These are phyloP conservation scores for Cyclopterus lumpus DNA, from an alignment of 2,797 vertebrate species.

Conservation along the genomic window DNA sequence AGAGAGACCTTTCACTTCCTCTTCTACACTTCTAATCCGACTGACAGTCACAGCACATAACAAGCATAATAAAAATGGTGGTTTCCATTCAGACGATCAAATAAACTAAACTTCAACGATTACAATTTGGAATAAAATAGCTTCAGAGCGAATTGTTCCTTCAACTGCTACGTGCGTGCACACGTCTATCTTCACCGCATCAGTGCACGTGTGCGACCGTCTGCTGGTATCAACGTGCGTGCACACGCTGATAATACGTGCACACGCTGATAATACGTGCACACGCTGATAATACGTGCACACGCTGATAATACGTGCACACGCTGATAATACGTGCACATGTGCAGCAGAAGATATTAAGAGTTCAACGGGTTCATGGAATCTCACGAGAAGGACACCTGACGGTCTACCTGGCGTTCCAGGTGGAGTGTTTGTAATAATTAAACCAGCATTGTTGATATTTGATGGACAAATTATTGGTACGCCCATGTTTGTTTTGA, in stretches of 20 bases:
- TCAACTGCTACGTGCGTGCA: not conserved
- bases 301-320: no score
- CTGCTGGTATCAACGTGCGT: no score
- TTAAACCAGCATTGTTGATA: not conserved
- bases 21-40: not conserved
- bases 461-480: not conserved
- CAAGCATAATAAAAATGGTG: no score
- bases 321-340: no score
- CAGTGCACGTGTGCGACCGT: no score
- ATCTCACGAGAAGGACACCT: conserved; percentile 9
- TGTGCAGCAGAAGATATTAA: not conserved
- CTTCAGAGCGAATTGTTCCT: not conserved
- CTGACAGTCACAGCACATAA: not conserved
- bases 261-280: no score
- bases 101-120: no score
- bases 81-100: no score
- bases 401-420: not conserved
- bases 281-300: no score
- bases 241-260: no score
- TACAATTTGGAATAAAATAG: no score
- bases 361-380: not conserved
- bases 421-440: not conserved
- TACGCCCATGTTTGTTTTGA: not conserved
- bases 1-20: not conserved
- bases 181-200: not conserved